A percentile compares a stretch with the other conserved stretches of the same genome.
Conservation (phyloP, 2,888 invertebrate genomes). For the Callimorpha dominula region DNA sequence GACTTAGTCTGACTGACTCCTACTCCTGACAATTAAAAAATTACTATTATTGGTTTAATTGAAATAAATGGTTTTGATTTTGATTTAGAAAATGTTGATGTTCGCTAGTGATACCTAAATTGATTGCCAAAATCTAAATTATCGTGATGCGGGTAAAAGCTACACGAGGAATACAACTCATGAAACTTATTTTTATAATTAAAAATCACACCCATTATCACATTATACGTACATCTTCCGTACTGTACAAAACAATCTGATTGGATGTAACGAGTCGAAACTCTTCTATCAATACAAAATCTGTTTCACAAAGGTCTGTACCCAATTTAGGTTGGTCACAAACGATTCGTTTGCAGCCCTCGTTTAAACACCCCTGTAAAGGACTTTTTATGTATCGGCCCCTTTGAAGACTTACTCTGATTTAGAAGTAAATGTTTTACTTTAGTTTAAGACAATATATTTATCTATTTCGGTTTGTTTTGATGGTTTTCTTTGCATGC, state of each 20-base stretch:
- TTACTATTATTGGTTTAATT: too few relatives aligned
- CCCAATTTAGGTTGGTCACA: slow-evolving; percentile 70
- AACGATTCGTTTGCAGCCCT: slow-evolving; percentile 57
- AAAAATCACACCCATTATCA: not conserved
- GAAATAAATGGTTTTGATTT: too few relatives aligned
- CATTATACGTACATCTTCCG: not conserved
- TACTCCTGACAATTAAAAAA: too few relatives aligned
- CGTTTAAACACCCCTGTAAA: slow-evolving; percentile 24
- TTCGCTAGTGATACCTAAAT: too few relatives aligned
- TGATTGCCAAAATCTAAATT: too few relatives aligned
- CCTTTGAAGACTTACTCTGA: slow-evolving; percentile 15
- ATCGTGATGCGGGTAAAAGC: too few relatives aligned
- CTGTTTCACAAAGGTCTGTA: slow-evolving; percentile 64
- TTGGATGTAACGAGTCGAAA: slow-evolving; percentile 60
- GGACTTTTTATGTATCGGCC: slow-evolving; percentile 7
- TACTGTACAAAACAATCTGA: slow-evolving; percentile 6
- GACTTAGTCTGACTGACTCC: too few relatives aligned
- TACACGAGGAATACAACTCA: too few relatives aligned
- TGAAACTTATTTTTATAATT: too few relatives aligned
- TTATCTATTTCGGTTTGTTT: not conserved
- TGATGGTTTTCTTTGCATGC: not conserved
- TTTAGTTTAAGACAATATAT: slow-evolving; percentile 1
- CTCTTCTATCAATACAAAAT: slow-evolving; percentile 70
- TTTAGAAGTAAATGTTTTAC: slow-evolving; percentile 8
- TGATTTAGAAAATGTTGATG: too few relatives aligned